Conservation (phyloP, 1,140 invertebrate genomes). For the Pygmarrhopalites habei region DNA sequence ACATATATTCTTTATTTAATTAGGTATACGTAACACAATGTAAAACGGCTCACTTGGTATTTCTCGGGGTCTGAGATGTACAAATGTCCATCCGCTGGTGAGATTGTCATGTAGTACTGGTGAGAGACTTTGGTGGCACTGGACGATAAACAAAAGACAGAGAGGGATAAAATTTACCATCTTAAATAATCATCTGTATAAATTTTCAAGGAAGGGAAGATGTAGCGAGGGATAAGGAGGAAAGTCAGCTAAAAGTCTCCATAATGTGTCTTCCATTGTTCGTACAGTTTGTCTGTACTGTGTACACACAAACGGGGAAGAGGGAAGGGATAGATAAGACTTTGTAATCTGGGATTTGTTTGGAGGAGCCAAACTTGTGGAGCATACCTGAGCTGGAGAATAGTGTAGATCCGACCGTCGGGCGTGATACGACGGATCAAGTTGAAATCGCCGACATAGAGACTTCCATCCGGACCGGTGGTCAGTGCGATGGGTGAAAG, state of each 20-base stretch:
- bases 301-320: too few species aligned
- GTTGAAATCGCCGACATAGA: conserved; percentile 97
- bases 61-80: conserved; percentile 94
- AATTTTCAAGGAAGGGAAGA: too few species aligned
- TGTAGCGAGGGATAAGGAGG: too few species aligned
- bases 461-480: conserved; percentile 86
- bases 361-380: too few species aligned
- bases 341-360: too few species aligned
- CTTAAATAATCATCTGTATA: too few species aligned
- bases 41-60: conserved; percentile 57
- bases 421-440: conserved; percentile 85
- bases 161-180: neutral
- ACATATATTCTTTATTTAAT: too few species aligned
- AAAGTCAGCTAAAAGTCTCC: too few species aligned
- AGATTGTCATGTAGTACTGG: conserved; percentile 90
- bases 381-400: conserved; percentile 78
- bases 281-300: too few species aligned
- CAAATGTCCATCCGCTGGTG: conserved; percentile 86
- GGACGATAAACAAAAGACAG: conserved; percentile 40
- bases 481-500: conserved; percentile 87
- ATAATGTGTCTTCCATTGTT: too few species aligned
- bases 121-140: conserved; percentile 87
- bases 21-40: too few species aligned
- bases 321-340: too few species aligned
- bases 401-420: conserved; percentile 82